Conservation (phyloP, 1,140 invertebrate genomes). For the Laodelphax striatellus region DNA sequence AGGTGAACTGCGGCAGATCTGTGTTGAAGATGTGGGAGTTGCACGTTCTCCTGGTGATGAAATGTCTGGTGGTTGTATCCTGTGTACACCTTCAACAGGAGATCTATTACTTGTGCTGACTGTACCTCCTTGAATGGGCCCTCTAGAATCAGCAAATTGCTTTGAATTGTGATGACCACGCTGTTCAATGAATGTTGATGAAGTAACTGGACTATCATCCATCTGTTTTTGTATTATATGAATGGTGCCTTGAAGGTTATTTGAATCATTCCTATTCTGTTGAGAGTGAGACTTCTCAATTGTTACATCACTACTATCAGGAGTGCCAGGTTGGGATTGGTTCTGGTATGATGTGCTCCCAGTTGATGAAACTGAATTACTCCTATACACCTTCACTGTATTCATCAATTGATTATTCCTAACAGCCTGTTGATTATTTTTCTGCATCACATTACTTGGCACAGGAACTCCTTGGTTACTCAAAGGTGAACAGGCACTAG, state of each 20-base stretch:
- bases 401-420: conserved; percentile 1
- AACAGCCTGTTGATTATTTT: conserved; percentile 4
- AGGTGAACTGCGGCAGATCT: conserved; percentile 8
- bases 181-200: conserved; percentile 51
- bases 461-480: conserved; percentile 31
- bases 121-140: conserved; percentile 60
- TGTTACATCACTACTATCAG: conserved; percentile 37
- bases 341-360: conserved; percentile 1
- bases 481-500: conserved; percentile 11
- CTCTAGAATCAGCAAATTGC: conserved; percentile 38
- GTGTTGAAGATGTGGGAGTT: conserved; percentile 8
- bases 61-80: conserved; percentile 4
- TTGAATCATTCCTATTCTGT: not conserved
- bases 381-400: conserved; percentile 9
- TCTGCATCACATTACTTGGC: conserved; percentile 30
- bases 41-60: not conserved
- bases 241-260: conserved; percentile 20
- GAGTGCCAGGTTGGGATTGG: conserved; percentile 24
- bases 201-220: conserved; percentile 57
- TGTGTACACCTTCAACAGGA: conserved; percentile 12
- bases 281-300: not conserved
- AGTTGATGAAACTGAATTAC: conserved; percentile 2
- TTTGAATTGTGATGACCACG: conserved; percentile 27
- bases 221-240: conserved; percentile 22
- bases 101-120: conserved; percentile 59